phyloP scores from a whole-genome alignment of 2,797 vertebrate species.

The Bovichtus variegatus region DNA sequence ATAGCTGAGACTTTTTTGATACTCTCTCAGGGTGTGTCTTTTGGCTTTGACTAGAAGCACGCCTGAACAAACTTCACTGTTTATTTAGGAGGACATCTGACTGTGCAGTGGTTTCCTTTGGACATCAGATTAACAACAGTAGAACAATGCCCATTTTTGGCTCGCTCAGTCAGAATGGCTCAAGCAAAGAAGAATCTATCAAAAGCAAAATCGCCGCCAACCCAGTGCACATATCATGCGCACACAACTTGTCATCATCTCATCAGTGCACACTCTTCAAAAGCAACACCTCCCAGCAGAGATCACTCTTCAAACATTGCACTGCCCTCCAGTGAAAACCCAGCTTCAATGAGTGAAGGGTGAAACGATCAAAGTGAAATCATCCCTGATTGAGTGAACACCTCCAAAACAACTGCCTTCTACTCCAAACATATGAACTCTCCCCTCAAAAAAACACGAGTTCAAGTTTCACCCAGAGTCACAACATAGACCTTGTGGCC shows the following conservation, averaged over 20 bases:
- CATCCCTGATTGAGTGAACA: slow-evolving; percentile 63
- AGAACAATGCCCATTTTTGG: slow-evolving; percentile 67
- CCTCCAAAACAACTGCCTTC: slow-evolving; percentile 60
- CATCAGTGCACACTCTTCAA: slow-evolving; percentile 60
- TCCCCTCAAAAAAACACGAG: slow-evolving; percentile 12
- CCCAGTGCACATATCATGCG: slow-evolving; percentile 47
- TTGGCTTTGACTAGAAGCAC: slow-evolving; percentile 19
- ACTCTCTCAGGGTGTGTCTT: slow-evolving; percentile 22
- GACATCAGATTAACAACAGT: slow-evolving; percentile 20
- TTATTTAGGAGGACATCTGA: slow-evolving; percentile 40
- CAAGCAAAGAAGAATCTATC: slow-evolving; percentile 48
- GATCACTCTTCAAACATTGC: slow-evolving; percentile 69
- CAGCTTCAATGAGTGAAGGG: slow-evolving; percentile 47
- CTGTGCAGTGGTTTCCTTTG: slow-evolving; percentile 15
- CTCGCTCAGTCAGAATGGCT: slow-evolving; percentile 27
- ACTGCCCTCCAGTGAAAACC: slow-evolving; percentile 43
- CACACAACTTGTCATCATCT: slow-evolving; percentile 56
- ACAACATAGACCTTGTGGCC: slow-evolving; percentile 14
- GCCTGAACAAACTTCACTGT: slow-evolving; percentile 13
- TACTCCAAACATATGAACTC: slow-evolving; percentile 29
- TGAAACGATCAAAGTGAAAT: slow-evolving; percentile 71
- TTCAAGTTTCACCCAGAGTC: slow-evolving; percentile 29
- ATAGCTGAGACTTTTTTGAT: slow-evolving; percentile 24
- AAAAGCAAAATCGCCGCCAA: slow-evolving; percentile 45
- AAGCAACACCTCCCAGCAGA: slow-evolving; percentile 59